Evolutionary conservation across 2,888 invertebrate species (phyloP), one percentile per base, ranked within the genome.

Genomic region (Eumacrocentrus americanus): DNA sequence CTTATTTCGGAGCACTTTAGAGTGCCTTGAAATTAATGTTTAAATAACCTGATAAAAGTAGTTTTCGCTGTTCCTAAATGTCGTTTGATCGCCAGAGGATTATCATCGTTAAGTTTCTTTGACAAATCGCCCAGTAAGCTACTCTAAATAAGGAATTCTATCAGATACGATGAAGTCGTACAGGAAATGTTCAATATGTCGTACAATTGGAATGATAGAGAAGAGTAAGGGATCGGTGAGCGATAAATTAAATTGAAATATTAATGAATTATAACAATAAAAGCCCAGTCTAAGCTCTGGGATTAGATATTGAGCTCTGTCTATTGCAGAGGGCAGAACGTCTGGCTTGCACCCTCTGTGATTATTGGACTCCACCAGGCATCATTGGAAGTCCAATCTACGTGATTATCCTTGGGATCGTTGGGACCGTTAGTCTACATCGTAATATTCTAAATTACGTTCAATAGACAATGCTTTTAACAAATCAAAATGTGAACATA

Each of bases 391-490:
- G 70, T 61, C 66, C 73, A 12, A 58, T 74, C 14, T 80, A 77
- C 65, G 79, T 80, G n/a, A 72, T 72, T 18, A 48, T 77, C 25
- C 68, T 79, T 50, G 80, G 79, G 65, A 67, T 80, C 56, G 75
- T 80, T 66, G 80, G 80, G 66, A 77, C 75, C 70, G 80, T 80
- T 74, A 78, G 80, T 80, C 68, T 62, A 61, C 58, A 70, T 68
- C 67, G 64, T 69, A 67, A 71, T 70, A 67, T 61, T 62, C 54
- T 37, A 62, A 47, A 57, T 58, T 34, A 44, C 9, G 18, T 52
- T 23, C 25, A 12, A 29, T 20, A 25, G 34, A 3, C 20, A 12
- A 23, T 29, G 35, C 22, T 40, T 25, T 20, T 20, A 38, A 37
- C 5, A 22, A n/a, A 38, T 38, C 29, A 29, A n/a, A n/a, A n/a